These are phyloP conservation scores for Acleris literana DNA, from an alignment of 2,888 invertebrate genomes.

Conservation along the genomic window DNA sequence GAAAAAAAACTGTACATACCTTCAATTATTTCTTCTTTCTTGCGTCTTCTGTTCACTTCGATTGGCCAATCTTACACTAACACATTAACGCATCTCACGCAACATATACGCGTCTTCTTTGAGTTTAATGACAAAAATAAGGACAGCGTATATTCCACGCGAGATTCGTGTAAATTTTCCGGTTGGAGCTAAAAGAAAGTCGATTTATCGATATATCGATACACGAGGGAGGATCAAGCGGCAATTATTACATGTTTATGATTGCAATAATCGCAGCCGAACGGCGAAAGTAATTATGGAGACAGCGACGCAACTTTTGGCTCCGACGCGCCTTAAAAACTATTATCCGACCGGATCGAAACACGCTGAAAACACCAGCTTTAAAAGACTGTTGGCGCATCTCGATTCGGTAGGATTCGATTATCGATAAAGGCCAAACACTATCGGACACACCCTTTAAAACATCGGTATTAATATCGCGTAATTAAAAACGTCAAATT, in stretches of 20 bases:
- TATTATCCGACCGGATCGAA: slow-evolving; percentile 62
- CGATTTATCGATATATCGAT: slow-evolving; percentile 46
- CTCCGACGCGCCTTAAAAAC: slow-evolving; percentile 65
- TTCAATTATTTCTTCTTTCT: slow-evolving; percentile 43
- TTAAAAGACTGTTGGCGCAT: slow-evolving; percentile 42
- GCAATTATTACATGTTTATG: slow-evolving; percentile 72
- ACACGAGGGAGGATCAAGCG: slow-evolving; percentile 64
- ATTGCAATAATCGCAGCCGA: slow-evolving; percentile 65
- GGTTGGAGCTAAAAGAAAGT: slow-evolving; percentile 69
- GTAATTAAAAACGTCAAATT: slow-evolving; percentile 66
- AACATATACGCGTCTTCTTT: slow-evolving; percentile 45
- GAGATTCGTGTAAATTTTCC: slow-evolving; percentile 14
- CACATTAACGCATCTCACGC: not conserved
- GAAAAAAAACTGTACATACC: slow-evolving; percentile 65
- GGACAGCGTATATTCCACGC: slow-evolving; percentile 24
- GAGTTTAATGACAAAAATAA: slow-evolving; percentile 36
- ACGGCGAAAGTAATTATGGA: slow-evolving; percentile 69
- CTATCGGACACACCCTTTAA: slow-evolving; percentile 74
- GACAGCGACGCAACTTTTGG: slow-evolving; percentile 69
- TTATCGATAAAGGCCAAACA: slow-evolving; percentile 69
- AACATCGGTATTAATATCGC: slow-evolving; percentile 60
- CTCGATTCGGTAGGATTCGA: slow-evolving; percentile 54
- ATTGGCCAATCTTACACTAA: slow-evolving; percentile 37
- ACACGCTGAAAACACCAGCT: slow-evolving; percentile 45
- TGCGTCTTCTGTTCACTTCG: slow-evolving; percentile 32